A percentile compares a stretch with the other conserved stretches of the same genome.
phyloP scores from a whole-genome alignment of 2,797 vertebrate genomes.

The Acrossocheilus wenchowensis region DNA sequence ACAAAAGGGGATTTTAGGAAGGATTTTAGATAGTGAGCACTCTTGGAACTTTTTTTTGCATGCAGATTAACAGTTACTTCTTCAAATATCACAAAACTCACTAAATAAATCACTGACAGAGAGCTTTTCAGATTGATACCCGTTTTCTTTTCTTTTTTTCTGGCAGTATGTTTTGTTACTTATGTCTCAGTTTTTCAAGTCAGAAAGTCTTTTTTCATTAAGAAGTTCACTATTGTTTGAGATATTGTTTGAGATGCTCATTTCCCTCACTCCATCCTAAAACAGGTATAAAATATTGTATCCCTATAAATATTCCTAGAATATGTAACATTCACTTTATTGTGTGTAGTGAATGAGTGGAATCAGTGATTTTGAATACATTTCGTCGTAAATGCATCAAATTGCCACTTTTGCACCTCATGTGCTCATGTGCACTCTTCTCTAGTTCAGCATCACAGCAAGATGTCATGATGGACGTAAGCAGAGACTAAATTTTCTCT shows the following conservation, averaged over 20 bases:
- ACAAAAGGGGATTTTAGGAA: background rate
- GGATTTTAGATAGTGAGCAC: slow-evolving; percentile 12
- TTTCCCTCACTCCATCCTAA: background rate
- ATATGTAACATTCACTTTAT: background rate
- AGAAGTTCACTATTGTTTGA: background rate
- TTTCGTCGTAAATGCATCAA: background rate
- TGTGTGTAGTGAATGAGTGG: background rate
- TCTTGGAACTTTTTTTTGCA: background rate
- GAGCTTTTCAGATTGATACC: background rate
- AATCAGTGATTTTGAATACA: background rate
- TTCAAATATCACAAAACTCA: background rate
- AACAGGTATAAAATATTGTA: background rate
- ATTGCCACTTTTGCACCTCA: background rate
- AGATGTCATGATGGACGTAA: background rate
- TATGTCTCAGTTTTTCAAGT: background rate
- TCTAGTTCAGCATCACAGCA: background rate
- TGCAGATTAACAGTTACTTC: background rate
- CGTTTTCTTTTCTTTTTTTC: background rate
- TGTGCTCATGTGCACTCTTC: background rate
- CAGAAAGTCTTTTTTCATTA: background rate
- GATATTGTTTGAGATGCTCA: background rate
- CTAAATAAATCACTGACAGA: background rate
- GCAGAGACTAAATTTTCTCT: background rate
- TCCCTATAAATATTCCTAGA: background rate
- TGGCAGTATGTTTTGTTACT: background rate